Evolutionary conservation across 2,888 invertebrate species (phyloP).

Genomic region (Drosophila anomelani): DNA sequence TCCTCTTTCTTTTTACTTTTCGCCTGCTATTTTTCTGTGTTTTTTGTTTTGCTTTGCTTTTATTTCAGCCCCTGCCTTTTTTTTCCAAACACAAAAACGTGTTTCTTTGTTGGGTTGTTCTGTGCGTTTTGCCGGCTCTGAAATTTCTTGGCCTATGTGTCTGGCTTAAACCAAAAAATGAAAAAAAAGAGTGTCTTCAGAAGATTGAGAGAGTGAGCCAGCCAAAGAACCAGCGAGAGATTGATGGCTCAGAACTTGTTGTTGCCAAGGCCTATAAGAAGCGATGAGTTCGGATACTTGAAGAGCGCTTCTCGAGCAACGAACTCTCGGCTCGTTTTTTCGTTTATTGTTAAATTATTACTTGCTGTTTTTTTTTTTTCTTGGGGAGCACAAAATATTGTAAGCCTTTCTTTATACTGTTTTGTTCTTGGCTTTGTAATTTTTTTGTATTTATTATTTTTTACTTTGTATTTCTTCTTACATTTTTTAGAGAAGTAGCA

Average conservation of each 20-base stretch:
- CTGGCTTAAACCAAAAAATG: conserved; percentile 57
- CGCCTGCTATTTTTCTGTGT: conserved; percentile 45
- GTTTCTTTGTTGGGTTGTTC: conserved; percentile 60
- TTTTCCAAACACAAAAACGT: conserved; percentile 75
- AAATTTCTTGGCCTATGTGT: conserved; percentile 45
- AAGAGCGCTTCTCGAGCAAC: conserved; percentile 65
- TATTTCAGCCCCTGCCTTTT: conserved; percentile 32
- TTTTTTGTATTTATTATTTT: conserved; percentile 24
- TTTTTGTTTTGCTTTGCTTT: conserved; percentile 27
- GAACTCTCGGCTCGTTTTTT: conserved; percentile 56
- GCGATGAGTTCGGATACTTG: conserved; percentile 22
- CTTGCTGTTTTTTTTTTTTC: background rate
- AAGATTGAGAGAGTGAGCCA: conserved; percentile 10
- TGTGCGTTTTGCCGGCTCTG: conserved; percentile 27
- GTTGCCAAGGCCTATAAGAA: conserved; percentile 49
- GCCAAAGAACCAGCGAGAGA: conserved; percentile 1
- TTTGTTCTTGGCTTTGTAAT: conserved; percentile 19
- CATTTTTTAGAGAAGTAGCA: conserved; percentile 53
- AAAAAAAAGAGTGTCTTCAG: conserved; percentile 8
- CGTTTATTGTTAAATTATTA: conserved; percentile 33
- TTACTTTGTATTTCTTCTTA: conserved; percentile 54
- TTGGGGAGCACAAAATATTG: conserved; percentile 59
- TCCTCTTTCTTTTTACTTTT: conserved; percentile 36
- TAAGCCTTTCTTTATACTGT: conserved; percentile 16
- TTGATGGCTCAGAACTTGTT: conserved; percentile 53